A percentile compares a stretch with the other conserved stretches of the same genome.
These are phyloP conservation scores for Pseudococcus longispinus DNA, from an alignment of 2,888 invertebrate genomes.

Conservation along the genomic window DNA sequence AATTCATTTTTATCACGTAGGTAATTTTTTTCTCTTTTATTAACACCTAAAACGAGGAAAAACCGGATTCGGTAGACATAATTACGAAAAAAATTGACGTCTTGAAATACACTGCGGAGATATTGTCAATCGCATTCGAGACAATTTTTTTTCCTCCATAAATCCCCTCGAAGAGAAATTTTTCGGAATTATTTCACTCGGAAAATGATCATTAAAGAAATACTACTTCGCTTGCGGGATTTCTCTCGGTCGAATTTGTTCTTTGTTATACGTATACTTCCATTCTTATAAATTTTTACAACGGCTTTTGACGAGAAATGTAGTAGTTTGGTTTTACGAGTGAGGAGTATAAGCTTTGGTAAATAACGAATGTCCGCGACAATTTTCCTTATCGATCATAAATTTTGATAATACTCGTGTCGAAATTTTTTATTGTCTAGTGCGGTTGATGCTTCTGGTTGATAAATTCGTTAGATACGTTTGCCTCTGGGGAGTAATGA, in stretches of 20 bases:
- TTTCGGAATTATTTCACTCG: not conserved
- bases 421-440: not conserved
- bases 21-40: too few species aligned
- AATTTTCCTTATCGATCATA: slow-evolving; percentile 17
- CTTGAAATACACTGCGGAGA: too few species aligned
- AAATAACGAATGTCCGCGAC: not conserved
- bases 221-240: not conserved
- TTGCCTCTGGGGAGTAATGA: not conserved
- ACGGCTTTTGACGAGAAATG: not conserved
- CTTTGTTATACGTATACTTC: not conserved
- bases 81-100: too few species aligned
- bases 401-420: not conserved
- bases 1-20: too few species aligned
- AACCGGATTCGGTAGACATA: too few species aligned
- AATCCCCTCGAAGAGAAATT: not conserved
- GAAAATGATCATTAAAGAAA: not conserved
- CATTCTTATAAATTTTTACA: not conserved
- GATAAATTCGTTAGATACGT: not conserved
- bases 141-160: too few species aligned
- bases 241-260: not conserved
- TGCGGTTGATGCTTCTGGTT: not conserved
- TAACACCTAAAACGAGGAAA: too few species aligned
- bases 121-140: too few species aligned
- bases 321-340: not conserved
- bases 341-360: not conserved